These are phyloP conservation scores for Mormyrops boulengeri DNA, from an alignment of 2,797 vertebrate species.

Conservation along the genomic window DNA sequence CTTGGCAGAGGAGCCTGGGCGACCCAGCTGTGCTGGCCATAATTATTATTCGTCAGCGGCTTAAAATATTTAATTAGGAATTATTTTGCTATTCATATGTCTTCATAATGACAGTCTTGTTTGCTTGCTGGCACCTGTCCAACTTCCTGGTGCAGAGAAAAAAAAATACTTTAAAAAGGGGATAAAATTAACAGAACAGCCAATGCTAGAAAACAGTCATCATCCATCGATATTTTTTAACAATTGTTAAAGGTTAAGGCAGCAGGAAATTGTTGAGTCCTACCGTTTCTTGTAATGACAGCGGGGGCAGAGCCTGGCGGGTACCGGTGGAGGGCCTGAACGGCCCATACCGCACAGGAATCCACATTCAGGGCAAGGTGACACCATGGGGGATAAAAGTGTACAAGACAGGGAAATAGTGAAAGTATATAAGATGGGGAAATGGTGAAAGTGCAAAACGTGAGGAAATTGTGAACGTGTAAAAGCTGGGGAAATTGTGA, in stretches of 20 bases:
- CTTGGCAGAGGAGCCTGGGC: background rate
- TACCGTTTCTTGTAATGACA: background rate
- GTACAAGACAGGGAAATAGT: background rate
- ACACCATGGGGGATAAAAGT: background rate
- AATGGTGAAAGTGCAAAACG: background rate
- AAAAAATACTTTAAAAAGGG: background rate
- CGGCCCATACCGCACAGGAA: background rate
- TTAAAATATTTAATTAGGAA: slow-evolving; percentile 1
- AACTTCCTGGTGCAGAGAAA: background rate
- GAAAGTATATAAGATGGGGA: background rate
- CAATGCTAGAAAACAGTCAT: background rate
- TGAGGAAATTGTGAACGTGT: background rate
- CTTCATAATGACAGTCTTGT: background rate
- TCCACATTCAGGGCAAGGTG: background rate
- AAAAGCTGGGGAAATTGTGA: background rate
- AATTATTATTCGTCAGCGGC: background rate
- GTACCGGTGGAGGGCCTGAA: background rate
- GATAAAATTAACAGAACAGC: background rate
- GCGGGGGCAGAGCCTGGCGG: background rate
- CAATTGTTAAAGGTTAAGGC: background rate
- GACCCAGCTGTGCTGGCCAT: background rate
- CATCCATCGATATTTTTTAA: background rate
- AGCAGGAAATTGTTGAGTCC: slow-evolving; percentile 8
- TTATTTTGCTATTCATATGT: slow-evolving; percentile 5
- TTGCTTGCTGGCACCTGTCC: background rate